These are phyloP conservation scores for Leucoraja erinaceus DNA, from an alignment of 2,113 vertebrate species.

Conservation along the genomic window DNA sequence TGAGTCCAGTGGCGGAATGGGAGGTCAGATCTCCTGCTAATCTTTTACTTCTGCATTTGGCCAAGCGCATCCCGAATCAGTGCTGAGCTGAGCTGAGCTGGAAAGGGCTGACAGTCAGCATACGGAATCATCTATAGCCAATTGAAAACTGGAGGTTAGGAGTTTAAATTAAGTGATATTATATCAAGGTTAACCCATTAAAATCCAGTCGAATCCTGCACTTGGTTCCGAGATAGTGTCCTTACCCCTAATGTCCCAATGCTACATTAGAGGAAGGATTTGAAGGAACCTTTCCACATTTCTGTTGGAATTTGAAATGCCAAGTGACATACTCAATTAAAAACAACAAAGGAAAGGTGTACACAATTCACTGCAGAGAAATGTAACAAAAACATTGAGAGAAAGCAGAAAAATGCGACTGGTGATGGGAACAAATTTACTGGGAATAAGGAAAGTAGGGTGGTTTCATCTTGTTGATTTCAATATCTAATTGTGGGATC, in stretches of 20 bases:
- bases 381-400: neutral
- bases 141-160: neutral
- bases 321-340: neutral
- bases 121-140: no score
- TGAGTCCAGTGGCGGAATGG: no score
- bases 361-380: neutral
- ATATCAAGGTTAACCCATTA: neutral
- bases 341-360: neutral
- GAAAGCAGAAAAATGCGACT: neutral
- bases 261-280: neutral
- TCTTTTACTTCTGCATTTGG: no score
- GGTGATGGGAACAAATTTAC: neutral
- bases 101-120: no score
- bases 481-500: neutral
- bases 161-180: neutral
- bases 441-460: neutral
- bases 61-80: no score
- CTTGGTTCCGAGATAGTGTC: neutral
- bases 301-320: neutral
- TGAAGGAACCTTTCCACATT: neutral
- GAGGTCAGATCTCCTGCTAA: no score
- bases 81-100: no score
- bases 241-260: neutral
- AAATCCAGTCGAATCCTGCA: neutral
- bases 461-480: neutral